Evolutionary conservation across 2,797 vertebrate genomes (phyloP), one percentile per base, ranked within the genome.

Genomic region (Anguilla pacifica): DNA sequence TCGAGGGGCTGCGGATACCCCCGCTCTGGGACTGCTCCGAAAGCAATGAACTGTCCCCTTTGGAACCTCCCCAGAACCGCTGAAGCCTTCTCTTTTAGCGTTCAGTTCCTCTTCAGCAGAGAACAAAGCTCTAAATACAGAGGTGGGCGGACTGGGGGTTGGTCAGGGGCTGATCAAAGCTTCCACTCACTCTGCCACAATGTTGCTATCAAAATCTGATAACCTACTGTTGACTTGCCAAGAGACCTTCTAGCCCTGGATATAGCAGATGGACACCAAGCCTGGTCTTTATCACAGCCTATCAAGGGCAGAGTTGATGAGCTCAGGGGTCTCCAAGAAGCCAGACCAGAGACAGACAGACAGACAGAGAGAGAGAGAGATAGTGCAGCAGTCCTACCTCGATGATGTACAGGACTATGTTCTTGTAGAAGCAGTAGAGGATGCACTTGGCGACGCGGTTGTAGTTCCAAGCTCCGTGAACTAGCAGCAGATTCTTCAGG

Each of bases 381-480:
- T 39, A 39, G 19, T 17, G 39, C 51, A 51, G 51, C 51, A 6
- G 31, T 89, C 92, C 96, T 97, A 97, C 97, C 97, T 98, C 97
- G 0, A 97, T 98, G 83, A 98, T 97, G 91, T 98, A 98, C 86
- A 98, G 96, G 88, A 98, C 97, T 67, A 98, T 97, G 90, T 98
- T 98, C 94, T 98, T 98, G 95, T 98, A 98, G 95, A 98, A 98
- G 91, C 97, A 98, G 90, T 98, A 98, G 28, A 97, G 91, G 92
- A 98, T 97, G 92, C 97, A 98, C 92, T 98, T 98, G 90, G 97
- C 95, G 88, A 98, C 96, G 87, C 97, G 94, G 94, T 97, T 97
- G 39, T 98, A 98, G 93, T 97, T 97, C 97, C 97, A 98, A 90
- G 97, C 97, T 61, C 97, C 97, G 19, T 98, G 97, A 87, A 98